Evolutionary conservation across 2,888 invertebrate species (phyloP).

Genomic region (Drosophila maculinotata): DNA sequence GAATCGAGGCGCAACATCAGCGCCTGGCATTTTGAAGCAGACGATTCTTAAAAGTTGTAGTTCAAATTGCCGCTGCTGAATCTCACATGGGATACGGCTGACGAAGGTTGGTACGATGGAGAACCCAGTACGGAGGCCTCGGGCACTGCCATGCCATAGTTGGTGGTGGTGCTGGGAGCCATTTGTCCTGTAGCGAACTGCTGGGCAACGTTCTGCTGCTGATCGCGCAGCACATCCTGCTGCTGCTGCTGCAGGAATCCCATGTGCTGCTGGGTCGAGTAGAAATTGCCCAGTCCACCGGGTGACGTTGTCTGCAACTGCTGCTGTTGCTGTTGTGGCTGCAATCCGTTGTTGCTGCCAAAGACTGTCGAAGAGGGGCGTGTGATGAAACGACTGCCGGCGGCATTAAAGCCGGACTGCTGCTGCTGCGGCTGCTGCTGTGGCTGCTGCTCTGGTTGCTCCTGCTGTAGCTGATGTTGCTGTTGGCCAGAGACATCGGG

Average conservation of each 20-base stretch:
- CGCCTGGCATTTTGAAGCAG: neutral
- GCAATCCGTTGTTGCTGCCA: constrained; percentile 57
- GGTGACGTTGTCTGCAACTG: constrained; percentile 26
- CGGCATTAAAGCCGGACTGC: constrained; percentile 4
- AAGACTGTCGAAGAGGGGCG: constrained; percentile 19
- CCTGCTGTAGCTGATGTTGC: constrained; percentile 24
- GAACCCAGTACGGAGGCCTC: constrained; percentile 55
- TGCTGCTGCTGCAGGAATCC: constrained; percentile 81
- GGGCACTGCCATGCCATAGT: constrained; percentile 66
- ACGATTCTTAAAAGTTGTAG: constrained; percentile 77
- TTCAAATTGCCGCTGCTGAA: constrained; percentile 84
- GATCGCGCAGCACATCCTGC: constrained; percentile 67
- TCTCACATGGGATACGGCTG: constrained; percentile 86
- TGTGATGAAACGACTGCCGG: constrained; percentile 13
- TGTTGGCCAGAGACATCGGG: constrained; percentile 61
- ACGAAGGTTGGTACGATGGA: constrained; percentile 85
- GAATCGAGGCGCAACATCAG: neutral
- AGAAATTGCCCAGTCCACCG: constrained; percentile 67
- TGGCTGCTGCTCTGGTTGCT: constrained; percentile 1
- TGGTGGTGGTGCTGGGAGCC: constrained; percentile 57
- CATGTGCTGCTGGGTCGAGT: constrained; percentile 82
- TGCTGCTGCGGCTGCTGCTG: constrained; percentile 4
- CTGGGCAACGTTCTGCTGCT: constrained; percentile 66
- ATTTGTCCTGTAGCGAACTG: constrained; percentile 63
- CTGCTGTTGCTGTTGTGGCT: constrained; percentile 31